Evolutionary conservation across 1,140 invertebrate genomes (phyloP), one percentile per base, ranked within the genome.

Genomic region (Diplogasteroides magnus): DNA sequence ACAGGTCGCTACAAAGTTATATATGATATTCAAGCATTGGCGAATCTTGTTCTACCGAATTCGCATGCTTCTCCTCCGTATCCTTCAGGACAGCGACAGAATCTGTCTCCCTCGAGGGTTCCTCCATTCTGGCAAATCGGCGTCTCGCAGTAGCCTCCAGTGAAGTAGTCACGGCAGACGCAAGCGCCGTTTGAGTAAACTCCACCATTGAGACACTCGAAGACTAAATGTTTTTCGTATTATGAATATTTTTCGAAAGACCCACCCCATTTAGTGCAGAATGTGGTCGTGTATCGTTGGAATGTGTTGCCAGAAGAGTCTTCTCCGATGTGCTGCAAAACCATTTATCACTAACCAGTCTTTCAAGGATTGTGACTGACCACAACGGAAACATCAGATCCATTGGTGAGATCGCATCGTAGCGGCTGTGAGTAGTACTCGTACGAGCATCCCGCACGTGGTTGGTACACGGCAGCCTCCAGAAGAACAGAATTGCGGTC

Each of bases 121-220:
- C 74, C 74, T 19, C 72, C 72, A 63, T 75, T 75, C 61, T 74
- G 61, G 60, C 74, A 75, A 28, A 75, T 64, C 28, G 74, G 74
- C 15, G 69, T 59, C 6, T 37, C 58, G 63, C 74, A 75, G 26
- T 56, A 32, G 31, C 25, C 23, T 57, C 74, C 74, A 2, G 73
- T 75, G 72, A 67, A 74, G 68, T 67, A 71, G 27, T 69, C 71
- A 15, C 56, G 37, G 31, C 74, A 74, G n/a, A 74, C 55, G 32
- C 74, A 67, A 31, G 71, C 64, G n/a, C 73, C 73, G 31, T 68
- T 57, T 19, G 63, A 75, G 2, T 60, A 31, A 31, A 74, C 57
- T 58, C 73, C 73, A 55, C 73, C 73, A 27, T 74, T 74, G 31
- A 65, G 65, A 64, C 73, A 74, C 14, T 32, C 25, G 31, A 2